Base-by-base conservation (phyloP, 2,888 invertebrate genomes). In the Agriotes lineatus region DNA sequence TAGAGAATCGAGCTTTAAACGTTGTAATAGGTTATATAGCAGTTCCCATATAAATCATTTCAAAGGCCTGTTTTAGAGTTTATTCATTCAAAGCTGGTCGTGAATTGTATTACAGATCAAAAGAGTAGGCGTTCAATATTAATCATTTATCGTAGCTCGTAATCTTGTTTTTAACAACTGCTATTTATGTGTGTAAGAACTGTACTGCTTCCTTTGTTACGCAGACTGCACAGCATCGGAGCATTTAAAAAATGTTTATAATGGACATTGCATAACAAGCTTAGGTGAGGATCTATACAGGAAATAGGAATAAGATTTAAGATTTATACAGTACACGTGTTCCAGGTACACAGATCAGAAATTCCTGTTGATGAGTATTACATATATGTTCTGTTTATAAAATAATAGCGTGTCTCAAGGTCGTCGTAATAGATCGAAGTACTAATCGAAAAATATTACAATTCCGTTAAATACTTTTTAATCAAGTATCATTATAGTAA, bases 311-410 rank as follows among this genome's bases (percentile, higher is more conserved):
- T 60, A 54, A 67, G 61, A 50, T 48, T 62, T 61, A 61, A 61
- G 67, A 67, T 67, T 67, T 62, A 67, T 45, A 50, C 48, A 16
- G 25, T 48, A 39, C 50, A 61, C 67, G 61, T 67, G 67, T 56
- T 42, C 14, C 65, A 50, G 35, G 45, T 58, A 48, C 37, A 30
- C 42, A 48, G 35, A 50, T 54, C 54, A 57, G 56, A 48, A 57
- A 64, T 44, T 57, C 25, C 25, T 58, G 37, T 64, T 44, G 44
- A 58, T 58, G 58, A 58, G 50, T 58, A 58, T 52, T 35, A 52
- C 52, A 48, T 48, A 25, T 33, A 37, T 52, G 42, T 50, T n/a
- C n/a, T n/a, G n/a, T n/a, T n/a, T n/a, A n/a, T n/a, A n/a, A n/a
- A n/a, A 56, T 56, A 56, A 45, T 19, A 33, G 16, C 52, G 14